A percentile compares a stretch with the other conserved stretches of the same genome.
phyloP scores from a whole-genome alignment of 1,140 invertebrate species.

The Solen grandis region DNA sequence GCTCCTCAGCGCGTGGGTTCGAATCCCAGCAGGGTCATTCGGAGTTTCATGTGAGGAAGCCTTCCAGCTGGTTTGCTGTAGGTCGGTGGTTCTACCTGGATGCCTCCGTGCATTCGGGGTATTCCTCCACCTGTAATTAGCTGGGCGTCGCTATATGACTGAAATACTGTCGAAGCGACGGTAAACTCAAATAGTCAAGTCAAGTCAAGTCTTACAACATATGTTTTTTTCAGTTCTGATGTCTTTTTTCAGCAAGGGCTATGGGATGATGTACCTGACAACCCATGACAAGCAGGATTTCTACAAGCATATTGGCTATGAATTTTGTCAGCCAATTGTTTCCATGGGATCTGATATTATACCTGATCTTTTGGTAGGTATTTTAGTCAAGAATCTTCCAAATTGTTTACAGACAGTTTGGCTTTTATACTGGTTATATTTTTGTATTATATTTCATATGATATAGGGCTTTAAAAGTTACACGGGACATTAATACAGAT shows the following conservation, averaged over 20 bases:
- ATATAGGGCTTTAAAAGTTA: not conserved
- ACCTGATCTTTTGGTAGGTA: slow-evolving; percentile 66
- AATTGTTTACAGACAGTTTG: not conserved
- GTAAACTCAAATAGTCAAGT: too few species aligned
- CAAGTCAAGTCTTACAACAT: too few species aligned
- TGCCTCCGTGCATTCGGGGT: too few species aligned
- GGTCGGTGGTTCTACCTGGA: too few species aligned
- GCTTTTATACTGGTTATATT: not conserved
- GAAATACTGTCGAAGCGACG: too few species aligned
- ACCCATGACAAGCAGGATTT: slow-evolving; percentile 79
- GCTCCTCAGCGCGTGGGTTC: too few species aligned
- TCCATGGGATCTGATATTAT: slow-evolving; percentile 70
- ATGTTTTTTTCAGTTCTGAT: too few species aligned
- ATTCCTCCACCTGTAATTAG: too few species aligned
- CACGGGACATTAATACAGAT: not conserved
- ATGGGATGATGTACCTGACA: slow-evolving; percentile 72
- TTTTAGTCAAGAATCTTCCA: not conserved
- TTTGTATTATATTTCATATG: not conserved
- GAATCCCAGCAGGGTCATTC: too few species aligned
- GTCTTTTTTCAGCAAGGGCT: slow-evolving; percentile 69
- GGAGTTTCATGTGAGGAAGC: too few species aligned
- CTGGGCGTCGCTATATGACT: too few species aligned
- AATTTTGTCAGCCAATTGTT: slow-evolving; percentile 70
- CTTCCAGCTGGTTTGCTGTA: too few species aligned
- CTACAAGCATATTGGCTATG: slow-evolving; percentile 76